A percentile compares a stretch with the other conserved stretches of the same genome.
Conservation (phyloP, 2,113 vertebrate species). For the Crotophaga sulcirostris region DNA sequence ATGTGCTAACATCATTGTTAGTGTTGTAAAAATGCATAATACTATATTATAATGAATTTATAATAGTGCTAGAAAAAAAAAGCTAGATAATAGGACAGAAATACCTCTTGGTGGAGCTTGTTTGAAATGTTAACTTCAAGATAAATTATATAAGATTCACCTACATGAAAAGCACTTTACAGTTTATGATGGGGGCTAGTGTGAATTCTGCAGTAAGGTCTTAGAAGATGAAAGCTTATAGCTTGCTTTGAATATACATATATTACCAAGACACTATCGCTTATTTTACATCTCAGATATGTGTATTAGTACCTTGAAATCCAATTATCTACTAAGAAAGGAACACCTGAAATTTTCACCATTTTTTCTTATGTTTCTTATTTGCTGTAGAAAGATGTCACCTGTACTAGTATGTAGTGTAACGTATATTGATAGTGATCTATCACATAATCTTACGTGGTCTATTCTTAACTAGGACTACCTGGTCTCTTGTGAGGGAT, state of each 20-base stretch:
- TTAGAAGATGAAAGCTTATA: not conserved
- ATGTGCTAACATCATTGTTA: not conserved
- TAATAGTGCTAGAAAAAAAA: not conserved
- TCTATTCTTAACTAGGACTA: not conserved
- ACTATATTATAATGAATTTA: not conserved
- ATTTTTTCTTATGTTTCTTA: not conserved
- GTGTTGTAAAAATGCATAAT: not conserved
- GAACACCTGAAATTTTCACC: not conserved
- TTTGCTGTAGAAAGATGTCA: not conserved
- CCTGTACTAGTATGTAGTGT: not conserved
- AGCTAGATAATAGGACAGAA: not conserved
- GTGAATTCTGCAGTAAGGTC: not conserved
- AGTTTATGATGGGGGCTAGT: fast-evolving
- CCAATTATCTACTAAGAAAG: not conserved
- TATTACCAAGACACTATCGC: not conserved
- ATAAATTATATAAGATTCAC: not conserved
- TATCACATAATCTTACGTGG: not conserved
- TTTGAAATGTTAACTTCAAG: not conserved
- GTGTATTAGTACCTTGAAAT: not conserved
- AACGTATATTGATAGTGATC: not conserved
- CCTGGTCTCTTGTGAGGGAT: fast-evolving
- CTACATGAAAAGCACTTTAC: not conserved
- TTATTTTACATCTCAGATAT: not conserved
- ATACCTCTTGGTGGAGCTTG: not conserved
- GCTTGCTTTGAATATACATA: not conserved